These are phyloP conservation scores for Axea sp. DNA, from an alignment of 2,888 invertebrate species.

Conservation along the genomic window DNA sequence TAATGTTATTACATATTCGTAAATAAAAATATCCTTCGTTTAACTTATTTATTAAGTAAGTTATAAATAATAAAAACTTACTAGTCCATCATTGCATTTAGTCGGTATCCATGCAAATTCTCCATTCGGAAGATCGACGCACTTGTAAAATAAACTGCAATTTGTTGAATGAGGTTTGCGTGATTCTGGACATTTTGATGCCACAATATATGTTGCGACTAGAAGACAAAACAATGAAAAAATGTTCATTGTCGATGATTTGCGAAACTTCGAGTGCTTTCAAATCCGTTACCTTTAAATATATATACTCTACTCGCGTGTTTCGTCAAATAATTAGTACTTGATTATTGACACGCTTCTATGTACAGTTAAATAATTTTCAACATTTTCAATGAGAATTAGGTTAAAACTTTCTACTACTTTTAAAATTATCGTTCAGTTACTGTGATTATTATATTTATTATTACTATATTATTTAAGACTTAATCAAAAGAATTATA, in stretches of 20 bases:
- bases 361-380: constrained; percentile 68
- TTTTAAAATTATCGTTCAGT: constrained; percentile 10
- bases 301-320: constrained; percentile 65
- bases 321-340: constrained; percentile 63
- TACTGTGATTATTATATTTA: constrained; percentile 9
- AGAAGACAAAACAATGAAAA: constrained; percentile 42
- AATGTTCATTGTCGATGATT: constrained; percentile 41
- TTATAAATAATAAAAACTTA: constrained; percentile 68
- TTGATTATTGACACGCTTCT: constrained; percentile 66
- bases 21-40: no score
- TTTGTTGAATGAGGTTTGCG: constrained; percentile 73
- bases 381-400: constrained; percentile 15
- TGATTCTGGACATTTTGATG: constrained; percentile 72
- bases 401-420: constrained; percentile 29
- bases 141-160: constrained; percentile 75
- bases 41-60: no score
- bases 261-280: constrained; percentile 50
- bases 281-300: constrained; percentile 59
- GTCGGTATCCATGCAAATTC: constrained; percentile 74
- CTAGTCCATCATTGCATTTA: constrained; percentile 73
- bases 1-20: no score
- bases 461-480: no score
- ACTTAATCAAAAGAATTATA: no score
- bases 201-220: constrained; percentile 6
- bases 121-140: constrained; percentile 71